Evolutionary conservation across 2,888 invertebrate genomes (phyloP), one percentile per base, ranked within the genome.

Genomic region (Mactromeris polynyma): DNA sequence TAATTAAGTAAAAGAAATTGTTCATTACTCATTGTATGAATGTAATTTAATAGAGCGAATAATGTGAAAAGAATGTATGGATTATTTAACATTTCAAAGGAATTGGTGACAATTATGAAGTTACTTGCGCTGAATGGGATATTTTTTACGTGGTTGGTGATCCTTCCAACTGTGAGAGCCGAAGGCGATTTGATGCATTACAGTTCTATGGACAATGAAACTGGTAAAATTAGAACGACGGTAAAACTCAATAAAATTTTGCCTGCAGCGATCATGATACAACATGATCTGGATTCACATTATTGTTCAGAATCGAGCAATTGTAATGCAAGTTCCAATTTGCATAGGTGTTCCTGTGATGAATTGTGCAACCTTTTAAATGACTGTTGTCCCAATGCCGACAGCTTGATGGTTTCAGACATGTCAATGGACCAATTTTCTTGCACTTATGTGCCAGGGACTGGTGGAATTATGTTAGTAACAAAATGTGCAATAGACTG

Each of bases 401-500:
- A 54, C 33, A 6, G 33, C 1, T 0, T 33, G 6, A 11, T 17
- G n/a, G 26, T 54, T 7, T 1, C 31, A 31, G 21, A 31, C 0
- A 19, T 81, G 54, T 21, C 58, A 19, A n/a, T 21, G 19, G 51
- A 54, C 21, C 33, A 54, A 73, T 73, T 73, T 33, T 33, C 36
- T 0, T 73, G 73, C 19, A 36, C 14, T 2, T 17, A 36, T 19
- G 36, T 73, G 36, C 17, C 36, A 4, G 36, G 36, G 7, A 33
- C 36, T 36, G 2, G 14, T 33, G n/a, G 4, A 14, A 6, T 73
- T 26, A 73, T 73, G 73, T 73, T 84, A 81, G 83, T 88, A 14
- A 80, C 80, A 19, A 86, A 78, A 69, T 90, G 90, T 85, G 38
- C 79, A 0, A 31, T 64, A 11, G 78, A 54, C 17, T 85, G 85